Base-by-base conservation (phyloP, 2,888 invertebrate species). In the Hirtodrosophila duncani region DNA sequence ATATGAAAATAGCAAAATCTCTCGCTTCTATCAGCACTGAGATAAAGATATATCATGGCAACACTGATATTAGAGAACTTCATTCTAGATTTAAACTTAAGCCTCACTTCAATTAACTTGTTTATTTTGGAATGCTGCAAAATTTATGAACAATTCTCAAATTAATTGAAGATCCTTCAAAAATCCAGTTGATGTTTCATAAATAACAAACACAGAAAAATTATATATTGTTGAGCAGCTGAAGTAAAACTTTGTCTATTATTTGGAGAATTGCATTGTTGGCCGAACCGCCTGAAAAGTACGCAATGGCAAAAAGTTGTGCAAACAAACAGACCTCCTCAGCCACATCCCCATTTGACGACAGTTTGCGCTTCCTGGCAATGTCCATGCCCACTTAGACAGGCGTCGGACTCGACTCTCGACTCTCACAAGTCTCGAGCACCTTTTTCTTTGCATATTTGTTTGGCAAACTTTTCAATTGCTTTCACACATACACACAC, bases 381-480 rank as follows among this genome's bases (percentile, higher is more conserved):
- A 13, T 18, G 30, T 37, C 33, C 33, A 26, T 18, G 10, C 44
- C 31, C 57, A 61, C 66, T 58, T 59, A 52, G 58, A 41, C 44
- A 49, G 66, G 53, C 65, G 58, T 65, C 58, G 53, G 43, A 65
- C 36, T 50, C 33, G 41, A 41, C 46, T 17, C 13, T 16, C 13
- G 18, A 36, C 23, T 36, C 38, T 45, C 16, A 9, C 33, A 42
- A 49, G 49, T 49, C 44, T 61, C 42, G 58, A 62, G 72, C 74
- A 77, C 77, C 77, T 72, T 69, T 72, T 72, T 67, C 77, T 77
- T 74, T 72, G 77, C 64, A 72, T 74, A 77, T 74, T 77, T 69
- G 77, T 77, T 77, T 64, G 67, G 50, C 58, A 55, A 74, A 77
- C 74, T 74, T 77, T 63, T 59, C 77, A 63, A 72, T 64, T 72